These are phyloP conservation scores for Xiphorhynchus elegans DNA, from an alignment of 2,113 vertebrate genomes.

Conservation along the genomic window DNA sequence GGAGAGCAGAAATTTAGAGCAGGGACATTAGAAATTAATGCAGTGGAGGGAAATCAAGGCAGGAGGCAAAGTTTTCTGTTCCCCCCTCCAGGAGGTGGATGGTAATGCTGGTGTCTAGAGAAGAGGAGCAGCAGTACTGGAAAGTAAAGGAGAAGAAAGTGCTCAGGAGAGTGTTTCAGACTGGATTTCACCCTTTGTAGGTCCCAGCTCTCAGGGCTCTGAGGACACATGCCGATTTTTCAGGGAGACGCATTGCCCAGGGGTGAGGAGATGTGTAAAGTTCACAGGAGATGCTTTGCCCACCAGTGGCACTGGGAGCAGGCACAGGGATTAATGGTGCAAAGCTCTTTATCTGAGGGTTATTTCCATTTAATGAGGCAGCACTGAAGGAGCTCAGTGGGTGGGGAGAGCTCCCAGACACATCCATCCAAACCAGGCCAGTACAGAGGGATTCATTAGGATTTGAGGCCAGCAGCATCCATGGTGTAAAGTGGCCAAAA, in stretches of 20 bases:
- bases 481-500: not conserved
- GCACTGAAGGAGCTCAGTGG: not conserved
- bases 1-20: not conserved
- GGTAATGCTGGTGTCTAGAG: not conserved
- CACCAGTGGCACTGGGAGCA: not conserved
- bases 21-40: not conserved
- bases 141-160: not conserved
- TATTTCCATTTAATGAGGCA: not conserved
- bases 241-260: not conserved
- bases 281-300: not conserved
- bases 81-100: not conserved
- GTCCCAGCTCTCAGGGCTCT: not conserved
- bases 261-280: not conserved
- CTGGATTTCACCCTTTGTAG: not conserved
- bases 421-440: not conserved
- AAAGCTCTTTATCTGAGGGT: not conserved
- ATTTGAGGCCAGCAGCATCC: not conserved
- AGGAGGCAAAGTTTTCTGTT: not conserved
- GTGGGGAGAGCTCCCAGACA: not conserved
- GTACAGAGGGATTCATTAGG: not conserved
- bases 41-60: not conserved
- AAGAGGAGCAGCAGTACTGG: not conserved
- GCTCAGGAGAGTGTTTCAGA: not conserved
- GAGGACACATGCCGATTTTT: not conserved
- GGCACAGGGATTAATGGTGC: not conserved